These are phyloP conservation scores for Dryobates pubescens DNA, from an alignment of 2,797 vertebrate species.

Conservation along the genomic window DNA sequence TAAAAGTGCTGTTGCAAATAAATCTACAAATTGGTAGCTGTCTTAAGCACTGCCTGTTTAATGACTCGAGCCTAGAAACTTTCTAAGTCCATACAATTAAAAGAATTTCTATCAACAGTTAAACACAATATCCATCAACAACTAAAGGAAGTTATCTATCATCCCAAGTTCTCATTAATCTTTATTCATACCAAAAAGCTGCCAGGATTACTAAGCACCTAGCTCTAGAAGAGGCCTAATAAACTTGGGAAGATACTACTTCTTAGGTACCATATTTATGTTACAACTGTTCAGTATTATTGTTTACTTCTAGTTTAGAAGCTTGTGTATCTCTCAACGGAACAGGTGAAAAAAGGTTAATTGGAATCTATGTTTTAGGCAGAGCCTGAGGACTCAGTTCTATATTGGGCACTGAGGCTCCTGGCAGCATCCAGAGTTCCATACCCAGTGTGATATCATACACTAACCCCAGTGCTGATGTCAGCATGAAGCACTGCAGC, in stretches of 20 bases:
- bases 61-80: not conserved
- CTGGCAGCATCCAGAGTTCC: not conserved
- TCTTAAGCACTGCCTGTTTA: not conserved
- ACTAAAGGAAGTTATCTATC: not conserved
- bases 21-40: not conserved
- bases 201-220: not conserved
- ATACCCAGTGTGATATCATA: accelerated
- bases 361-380: not conserved
- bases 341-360: not conserved
- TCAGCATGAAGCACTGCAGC: not conserved
- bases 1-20: not conserved
- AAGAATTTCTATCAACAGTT: not conserved
- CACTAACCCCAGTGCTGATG: accelerated
- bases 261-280: not conserved
- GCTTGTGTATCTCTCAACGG: not conserved
- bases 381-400: not conserved
- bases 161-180: not conserved
- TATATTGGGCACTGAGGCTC: not conserved
- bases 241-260: not conserved
- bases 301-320: not conserved
- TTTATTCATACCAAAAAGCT: not conserved
- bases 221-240: not conserved
- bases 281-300: not conserved
- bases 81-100: not conserved
- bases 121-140: no score